A percentile compares a stretch with the other conserved stretches of the same genome.
Conservation (phyloP, 2,113 vertebrate genomes). For the Pollimyrus isidori region DNA sequence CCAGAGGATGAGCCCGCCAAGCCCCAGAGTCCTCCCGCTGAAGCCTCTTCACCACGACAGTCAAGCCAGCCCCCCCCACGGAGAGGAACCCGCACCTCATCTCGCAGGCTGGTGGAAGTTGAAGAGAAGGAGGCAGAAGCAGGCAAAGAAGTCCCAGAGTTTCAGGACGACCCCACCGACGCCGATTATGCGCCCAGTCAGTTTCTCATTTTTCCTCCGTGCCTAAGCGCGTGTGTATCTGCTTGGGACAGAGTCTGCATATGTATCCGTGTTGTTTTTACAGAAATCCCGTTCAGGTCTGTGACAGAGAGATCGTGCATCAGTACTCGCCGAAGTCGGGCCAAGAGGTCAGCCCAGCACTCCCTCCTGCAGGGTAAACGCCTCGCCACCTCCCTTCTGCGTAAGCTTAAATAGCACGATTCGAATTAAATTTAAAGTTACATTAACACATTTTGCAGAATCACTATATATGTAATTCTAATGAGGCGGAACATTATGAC, state of each 20-base stretch:
- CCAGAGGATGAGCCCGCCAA: conserved; percentile 9
- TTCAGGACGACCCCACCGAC: conserved; percentile 55
- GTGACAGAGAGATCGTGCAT: conserved; percentile 41
- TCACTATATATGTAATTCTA: background rate
- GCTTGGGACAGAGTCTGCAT: background rate
- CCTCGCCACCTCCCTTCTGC: background rate
- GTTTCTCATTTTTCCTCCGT: conserved; percentile 12
- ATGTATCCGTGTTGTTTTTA: conserved; percentile 9
- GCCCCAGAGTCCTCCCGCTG: background rate
- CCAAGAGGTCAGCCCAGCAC: conserved; percentile 44
- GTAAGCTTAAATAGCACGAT: background rate
- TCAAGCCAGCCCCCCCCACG: background rate
- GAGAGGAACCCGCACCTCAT: background rate
- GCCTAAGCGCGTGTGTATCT: background rate
- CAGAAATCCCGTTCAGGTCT: conserved; percentile 49
- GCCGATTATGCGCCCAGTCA: conserved; percentile 57
- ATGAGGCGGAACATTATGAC: background rate
- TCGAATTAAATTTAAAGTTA: background rate
- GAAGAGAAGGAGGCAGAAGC: conserved; percentile 29
- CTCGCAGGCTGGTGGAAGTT: background rate
- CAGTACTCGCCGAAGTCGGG: conserved; percentile 57
- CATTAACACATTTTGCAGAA: background rate
- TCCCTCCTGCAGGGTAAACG: conserved; percentile 48
- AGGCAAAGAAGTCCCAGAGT: conserved; percentile 31
- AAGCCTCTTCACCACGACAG: background rate